A percentile compares a stretch with the other conserved stretches of the same genome.
Conservation (phyloP, 2,888 invertebrate species). For the Agonopterix arenella region DNA sequence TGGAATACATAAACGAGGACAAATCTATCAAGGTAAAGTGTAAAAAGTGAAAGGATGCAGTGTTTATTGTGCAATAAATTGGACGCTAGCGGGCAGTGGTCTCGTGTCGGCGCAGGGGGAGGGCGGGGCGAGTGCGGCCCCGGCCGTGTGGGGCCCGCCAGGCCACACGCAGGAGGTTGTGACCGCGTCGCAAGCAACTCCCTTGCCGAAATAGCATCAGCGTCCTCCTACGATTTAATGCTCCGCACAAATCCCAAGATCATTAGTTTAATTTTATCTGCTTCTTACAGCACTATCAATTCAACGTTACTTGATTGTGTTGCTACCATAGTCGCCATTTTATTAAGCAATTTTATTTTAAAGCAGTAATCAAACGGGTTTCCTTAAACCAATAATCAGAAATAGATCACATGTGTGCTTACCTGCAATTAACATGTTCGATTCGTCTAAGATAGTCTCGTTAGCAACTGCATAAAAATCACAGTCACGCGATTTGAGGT, state of each 20-base stretch:
- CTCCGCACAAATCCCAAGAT: too few relatives aligned
- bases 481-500: conserved; percentile 71
- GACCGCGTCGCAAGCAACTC: conserved; percentile 75
- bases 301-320: too few relatives aligned
- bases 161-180: conserved; percentile 78
- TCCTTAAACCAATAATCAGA: neutral
- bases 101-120: conserved; percentile 72
- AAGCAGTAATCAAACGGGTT: too few relatives aligned
- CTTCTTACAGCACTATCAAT: too few relatives aligned
- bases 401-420: neutral
- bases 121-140: conserved; percentile 75
- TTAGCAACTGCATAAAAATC: conserved; percentile 54
- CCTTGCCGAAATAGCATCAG: conserved; percentile 68
- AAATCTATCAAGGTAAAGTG: conserved; percentile 66
- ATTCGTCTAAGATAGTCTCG: conserved; percentile 26
- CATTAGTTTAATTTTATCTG: too few relatives aligned
- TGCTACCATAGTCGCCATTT: too few relatives aligned
- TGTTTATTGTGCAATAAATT: conserved; percentile 70
- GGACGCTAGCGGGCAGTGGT: conserved; percentile 73
- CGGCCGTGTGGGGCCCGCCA: conserved; percentile 77
- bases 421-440: conserved; percentile 7
- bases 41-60: conserved; percentile 47
- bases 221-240: conserved; percentile 24
- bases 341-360: too few relatives aligned
- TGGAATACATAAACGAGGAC: conserved; percentile 72